A percentile compares a stretch with the other conserved stretches of the same genome.
Conservation (phyloP, 53 echinoderm and acorn worm genomes). For the Henricia sp. region DNA sequence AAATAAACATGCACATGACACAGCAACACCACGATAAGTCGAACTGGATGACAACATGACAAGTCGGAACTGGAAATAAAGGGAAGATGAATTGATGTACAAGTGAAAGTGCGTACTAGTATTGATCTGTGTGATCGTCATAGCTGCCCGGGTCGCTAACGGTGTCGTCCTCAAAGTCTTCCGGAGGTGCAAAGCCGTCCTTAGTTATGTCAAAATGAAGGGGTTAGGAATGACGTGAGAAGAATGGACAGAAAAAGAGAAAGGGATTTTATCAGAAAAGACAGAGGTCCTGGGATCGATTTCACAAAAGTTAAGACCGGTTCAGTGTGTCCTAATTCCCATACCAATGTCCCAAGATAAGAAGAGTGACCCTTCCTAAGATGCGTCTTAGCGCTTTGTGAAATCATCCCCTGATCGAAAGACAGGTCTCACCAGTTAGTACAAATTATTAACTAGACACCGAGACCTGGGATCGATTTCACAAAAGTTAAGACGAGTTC, state of each 20-base stretch:
- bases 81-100: conserved; percentile 39
- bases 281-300: too few relatives aligned
- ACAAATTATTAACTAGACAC: too few relatives aligned
- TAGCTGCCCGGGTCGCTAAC: conserved; percentile 67
- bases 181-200: conserved; percentile 99
- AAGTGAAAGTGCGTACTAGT: conserved; percentile 38
- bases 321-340: too few relatives aligned
- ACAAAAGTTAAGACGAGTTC: too few relatives aligned
- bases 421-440: too few relatives aligned
- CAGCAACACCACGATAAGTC: conserved; percentile 1
- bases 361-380: too few relatives aligned
- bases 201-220: conserved; percentile 42
- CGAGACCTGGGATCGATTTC: too few relatives aligned
- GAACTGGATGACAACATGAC: neutral
- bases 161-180: conserved; percentile 75
- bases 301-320: too few relatives aligned
- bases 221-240: conserved; percentile 22
- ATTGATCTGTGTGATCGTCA: conserved; percentile 55
- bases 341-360: too few relatives aligned
- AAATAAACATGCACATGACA: neutral
- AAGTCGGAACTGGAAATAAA: neutral
- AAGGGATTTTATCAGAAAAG: too few relatives aligned
- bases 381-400: too few relatives aligned
- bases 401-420: too few relatives aligned
- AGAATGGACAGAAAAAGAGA: conserved; percentile 3